Evolutionary conservation across 2,888 invertebrate genomes (phyloP).

Genomic region (Campopleginae sp.): DNA sequence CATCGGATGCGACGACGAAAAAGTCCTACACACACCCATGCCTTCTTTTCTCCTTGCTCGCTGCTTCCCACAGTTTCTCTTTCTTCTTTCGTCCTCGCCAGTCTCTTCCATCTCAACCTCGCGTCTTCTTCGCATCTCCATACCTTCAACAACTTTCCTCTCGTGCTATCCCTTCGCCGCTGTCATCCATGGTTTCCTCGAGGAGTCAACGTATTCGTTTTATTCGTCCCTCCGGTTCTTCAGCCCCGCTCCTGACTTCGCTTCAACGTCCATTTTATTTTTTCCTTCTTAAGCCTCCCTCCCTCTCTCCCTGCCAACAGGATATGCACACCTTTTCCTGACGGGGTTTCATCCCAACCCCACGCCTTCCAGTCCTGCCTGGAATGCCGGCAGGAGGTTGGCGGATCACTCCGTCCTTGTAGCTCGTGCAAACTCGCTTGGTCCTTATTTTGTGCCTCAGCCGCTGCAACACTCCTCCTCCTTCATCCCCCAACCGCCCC

Average conservation of each 20-base stretch:
- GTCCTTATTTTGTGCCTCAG: constrained; percentile 6
- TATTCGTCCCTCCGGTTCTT: constrained; percentile 31
- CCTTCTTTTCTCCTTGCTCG: constrained; percentile 21
- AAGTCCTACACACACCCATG: constrained; percentile 56
- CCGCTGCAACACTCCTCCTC: constrained; percentile 17
- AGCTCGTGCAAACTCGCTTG: background rate
- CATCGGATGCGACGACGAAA: constrained; percentile 14
- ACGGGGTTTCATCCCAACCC: background rate
- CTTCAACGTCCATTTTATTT: constrained; percentile 36
- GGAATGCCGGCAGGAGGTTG: background rate
- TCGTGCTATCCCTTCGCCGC: constrained; percentile 58
- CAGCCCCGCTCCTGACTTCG: constrained; percentile 22
- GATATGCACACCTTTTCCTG: constrained; percentile 34
- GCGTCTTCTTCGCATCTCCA: constrained; percentile 37
- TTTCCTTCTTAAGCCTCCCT: constrained; percentile 4
- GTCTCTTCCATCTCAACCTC: constrained; percentile 72
- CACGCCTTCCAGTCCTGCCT: background rate
- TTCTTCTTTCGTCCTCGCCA: constrained; percentile 69
- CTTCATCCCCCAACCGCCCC: background rate
- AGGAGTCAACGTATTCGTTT: constrained; percentile 62
- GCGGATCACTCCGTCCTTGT: constrained; percentile 7
- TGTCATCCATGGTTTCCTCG: constrained; percentile 39
- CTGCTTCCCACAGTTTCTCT: constrained; percentile 72
- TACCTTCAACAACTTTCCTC: constrained; percentile 26
- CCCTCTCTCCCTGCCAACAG: constrained; percentile 7